Conservation (phyloP, 2,797 vertebrate genomes). For the Denticeps clupeoides region DNA sequence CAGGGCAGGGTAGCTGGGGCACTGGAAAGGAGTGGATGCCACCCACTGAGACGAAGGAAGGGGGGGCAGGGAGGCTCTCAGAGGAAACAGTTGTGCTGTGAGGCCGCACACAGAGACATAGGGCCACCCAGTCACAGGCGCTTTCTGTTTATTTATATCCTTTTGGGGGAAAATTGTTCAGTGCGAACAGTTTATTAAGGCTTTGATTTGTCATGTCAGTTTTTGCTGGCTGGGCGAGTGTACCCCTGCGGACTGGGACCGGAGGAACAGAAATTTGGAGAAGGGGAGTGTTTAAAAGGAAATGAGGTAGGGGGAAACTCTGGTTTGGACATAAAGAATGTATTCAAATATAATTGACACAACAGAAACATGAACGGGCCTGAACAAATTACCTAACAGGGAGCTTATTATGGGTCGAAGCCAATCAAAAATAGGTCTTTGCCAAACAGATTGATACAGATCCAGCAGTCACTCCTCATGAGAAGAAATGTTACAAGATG, state of each 20-base stretch:
- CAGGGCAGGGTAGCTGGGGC: conserved; percentile 29
- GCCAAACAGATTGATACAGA: no score
- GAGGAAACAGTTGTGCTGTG: conserved; percentile 67
- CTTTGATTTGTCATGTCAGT: conserved; percentile 67
- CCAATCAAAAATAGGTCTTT: no score
- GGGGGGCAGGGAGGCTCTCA: conserved; percentile 49
- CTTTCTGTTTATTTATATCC: conserved; percentile 71
- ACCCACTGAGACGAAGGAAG: conserved; percentile 61
- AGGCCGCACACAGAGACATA: conserved; percentile 65
- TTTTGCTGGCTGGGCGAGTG: conserved; percentile 44
- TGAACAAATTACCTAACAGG: no score
- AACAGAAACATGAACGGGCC: no score
- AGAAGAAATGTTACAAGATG: no score
- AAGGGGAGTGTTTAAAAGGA: conserved; percentile 38
- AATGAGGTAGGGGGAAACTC: conserved; percentile 31
- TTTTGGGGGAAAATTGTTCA: conserved; percentile 50
- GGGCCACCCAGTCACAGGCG: conserved; percentile 65
- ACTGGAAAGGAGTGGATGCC: conserved; percentile 55
- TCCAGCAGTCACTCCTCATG: no score
- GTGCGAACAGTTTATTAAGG: conserved; percentile 62
- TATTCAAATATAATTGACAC: no score
- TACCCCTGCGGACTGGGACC: conserved; percentile 45
- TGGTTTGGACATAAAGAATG: no score
- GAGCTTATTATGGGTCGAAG: no score
- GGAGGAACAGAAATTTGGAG: conserved; percentile 51